Evolutionary conservation across 2,888 invertebrate species (phyloP), one percentile per base, ranked within the genome.

Genomic region (Cyaniris semiargus): DNA sequence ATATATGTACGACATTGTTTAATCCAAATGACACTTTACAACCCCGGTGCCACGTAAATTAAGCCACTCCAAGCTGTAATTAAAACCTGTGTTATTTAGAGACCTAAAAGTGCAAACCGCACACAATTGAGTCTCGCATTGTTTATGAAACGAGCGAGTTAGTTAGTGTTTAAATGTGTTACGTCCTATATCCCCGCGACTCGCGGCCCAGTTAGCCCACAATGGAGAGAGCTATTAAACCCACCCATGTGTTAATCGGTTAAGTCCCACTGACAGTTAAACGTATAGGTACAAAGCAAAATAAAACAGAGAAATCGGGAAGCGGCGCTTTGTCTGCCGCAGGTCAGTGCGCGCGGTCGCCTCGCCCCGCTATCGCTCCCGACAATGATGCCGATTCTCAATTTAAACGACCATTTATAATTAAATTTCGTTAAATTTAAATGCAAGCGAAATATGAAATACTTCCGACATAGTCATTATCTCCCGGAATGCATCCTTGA

Each of bases 221-320:
- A 87, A 83, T 82, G 79, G 80, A 80, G 80, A 87, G 87, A 85
- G 87, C 89, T 87, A 92, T 91, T 89, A 90, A 87, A 90, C 82
- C 82, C 89, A 85, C 81, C 88, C 90, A 90, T 90, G 91, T 91
- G 90, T 87, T 88, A 90, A 89, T 89, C 86, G 88, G 88, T 89
- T 90, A 88, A 89, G 87, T 87, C 85, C 84, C 86, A 85, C 87
- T 88, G 85, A 86, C 88, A 86, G 86, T 88, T 85, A 83, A 86
- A 85, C 83, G 81, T 81, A 84, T 81, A 83, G 83, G 77, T 85
- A 83, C 84, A 86, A 88, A 89, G 86, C 83, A 86, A 86, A 88
- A 88, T 83, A 85, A 85, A 85, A 81, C 81, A 83, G 81, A 83
- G 81, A 83, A 86, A 86, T 85, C 83, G 81, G 84, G 83, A 79